Conservation (phyloP, 1,140 invertebrate species). For the Leptopilina boulardi region DNA sequence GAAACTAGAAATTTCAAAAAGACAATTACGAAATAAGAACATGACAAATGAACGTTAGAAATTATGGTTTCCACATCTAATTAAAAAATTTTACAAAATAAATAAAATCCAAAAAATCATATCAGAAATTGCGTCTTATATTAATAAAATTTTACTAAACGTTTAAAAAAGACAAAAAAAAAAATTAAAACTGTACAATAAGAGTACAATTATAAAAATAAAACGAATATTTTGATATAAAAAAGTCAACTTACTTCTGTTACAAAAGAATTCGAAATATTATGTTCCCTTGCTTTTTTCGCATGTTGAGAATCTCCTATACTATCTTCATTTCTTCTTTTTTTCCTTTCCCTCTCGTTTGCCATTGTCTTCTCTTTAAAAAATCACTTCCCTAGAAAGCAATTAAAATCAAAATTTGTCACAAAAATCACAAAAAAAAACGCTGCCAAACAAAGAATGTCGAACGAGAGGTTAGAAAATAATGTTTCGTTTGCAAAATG, state of each 20-base stretch:
- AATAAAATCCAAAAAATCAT: not conserved
- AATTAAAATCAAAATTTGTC: not conserved
- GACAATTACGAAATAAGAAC: no score
- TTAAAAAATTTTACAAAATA: no score
- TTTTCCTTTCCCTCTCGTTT: conserved; percentile 14
- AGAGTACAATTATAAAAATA: not conserved
- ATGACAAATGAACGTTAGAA: no score
- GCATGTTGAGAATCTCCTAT: conserved; percentile 18
- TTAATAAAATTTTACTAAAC: not conserved
- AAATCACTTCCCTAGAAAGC: not conserved
- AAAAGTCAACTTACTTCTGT: not conserved
- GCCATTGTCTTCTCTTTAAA: not conserved
- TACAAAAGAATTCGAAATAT: not conserved
- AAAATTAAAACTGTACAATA: not conserved
- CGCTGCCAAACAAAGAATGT: not conserved
- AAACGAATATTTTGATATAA: not conserved
- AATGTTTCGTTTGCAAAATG: not conserved
- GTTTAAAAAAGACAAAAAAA: not conserved
- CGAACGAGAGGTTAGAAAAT: not conserved
- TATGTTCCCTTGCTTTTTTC: not conserved
- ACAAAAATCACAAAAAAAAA: no score
- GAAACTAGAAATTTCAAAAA: no score
- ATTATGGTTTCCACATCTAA: no score
- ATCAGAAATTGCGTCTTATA: not conserved
- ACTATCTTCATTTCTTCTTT: not conserved